Base-by-base conservation (phyloP, 2,888 invertebrate species). In the Emesis furor region DNA sequence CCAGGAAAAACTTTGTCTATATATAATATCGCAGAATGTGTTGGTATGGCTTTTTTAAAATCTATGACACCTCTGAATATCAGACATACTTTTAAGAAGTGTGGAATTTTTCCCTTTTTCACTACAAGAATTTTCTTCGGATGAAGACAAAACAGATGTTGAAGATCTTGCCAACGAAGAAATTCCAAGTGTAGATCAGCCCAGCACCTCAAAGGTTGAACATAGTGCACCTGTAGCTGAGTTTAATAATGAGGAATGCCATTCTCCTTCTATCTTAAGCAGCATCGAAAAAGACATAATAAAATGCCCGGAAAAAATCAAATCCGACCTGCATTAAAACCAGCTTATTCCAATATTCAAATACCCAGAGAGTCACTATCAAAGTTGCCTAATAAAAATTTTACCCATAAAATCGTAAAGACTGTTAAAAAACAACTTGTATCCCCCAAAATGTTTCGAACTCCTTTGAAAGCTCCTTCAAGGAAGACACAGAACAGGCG, bases 71-170 rank as follows among this genome's bases (percentile, higher is more conserved):
- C 55, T 14, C 1, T 55, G n/a, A 55, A 55, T 55, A 55, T 55
- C n/a, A n/a, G 17, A 55, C 55, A 55, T n/a, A 1, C 14, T 55
- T 55, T 55, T 55, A 55, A 55, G n/a, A 55, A 55, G n/a, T 55
- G n/a, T 55, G 55, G 55, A n/a, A 55, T 55, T n/a, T n/a, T n/a
- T 55, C n/a, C n/a, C n/a, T 6, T 55, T n/a, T n/a, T n/a, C 51
- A 51, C 51, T 51, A 51, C 51, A 51, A 51, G 55, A 55, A 55
- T 14, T 55, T 55, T n/a, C n/a, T 17, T 14, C n/a, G 8, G 55
- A 55, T n/a, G 14, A 55, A 55, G 55, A 55, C n/a, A 55, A 55
- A n/a, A 55, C 55, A 55, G 55, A 55, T n/a, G n/a, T n/a, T n/a
- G n/a, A 55, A 55, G 51, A 10, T 51, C 7, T 6, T 3, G 51